phyloP scores from a whole-genome alignment of 2,888 invertebrate genomes.

The Parnassius smintheus region DNA sequence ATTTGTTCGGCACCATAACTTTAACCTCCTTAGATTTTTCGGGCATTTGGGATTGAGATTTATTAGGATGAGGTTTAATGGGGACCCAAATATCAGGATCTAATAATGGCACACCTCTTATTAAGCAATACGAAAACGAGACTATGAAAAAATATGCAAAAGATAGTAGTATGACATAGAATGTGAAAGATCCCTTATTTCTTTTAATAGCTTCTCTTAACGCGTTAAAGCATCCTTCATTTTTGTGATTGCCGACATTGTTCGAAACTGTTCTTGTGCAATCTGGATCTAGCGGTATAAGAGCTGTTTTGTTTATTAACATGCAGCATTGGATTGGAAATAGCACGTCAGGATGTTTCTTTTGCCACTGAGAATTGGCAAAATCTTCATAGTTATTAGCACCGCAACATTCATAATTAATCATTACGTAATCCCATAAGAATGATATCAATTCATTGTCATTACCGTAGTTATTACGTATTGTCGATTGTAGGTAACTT shows the following conservation, averaged over 20 bases:
- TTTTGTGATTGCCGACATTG: constrained; percentile 39
- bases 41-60: constrained; percentile 39
- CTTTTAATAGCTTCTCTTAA: constrained; percentile 47
- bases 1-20: constrained; percentile 35
- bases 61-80: constrained; percentile 43
- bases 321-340: constrained; percentile 66
- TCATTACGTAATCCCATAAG: constrained; percentile 62
- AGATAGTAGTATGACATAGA: constrained; percentile 45
- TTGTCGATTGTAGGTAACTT: constrained; percentile 43
- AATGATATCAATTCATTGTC: constrained; percentile 60
- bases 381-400: constrained; percentile 58
- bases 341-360: constrained; percentile 42
- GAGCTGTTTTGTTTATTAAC: constrained; percentile 46
- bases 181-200: constrained; percentile 54
- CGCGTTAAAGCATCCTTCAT: constrained; percentile 55
- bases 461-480: constrained; percentile 55
- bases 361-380: constrained; percentile 53
- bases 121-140: constrained; percentile 60
- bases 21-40: constrained; percentile 33
- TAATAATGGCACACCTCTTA: constrained; percentile 55
- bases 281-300: constrained; percentile 48
- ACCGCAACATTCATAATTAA: constrained; percentile 66
- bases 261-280: constrained; percentile 46
- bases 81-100: constrained; percentile 17
- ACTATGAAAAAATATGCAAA: constrained; percentile 47